A percentile compares a stretch with the other conserved stretches of the same genome.
Conservation (phyloP, 2,888 invertebrate genomes). For the Tetheella fluctuosa region DNA sequence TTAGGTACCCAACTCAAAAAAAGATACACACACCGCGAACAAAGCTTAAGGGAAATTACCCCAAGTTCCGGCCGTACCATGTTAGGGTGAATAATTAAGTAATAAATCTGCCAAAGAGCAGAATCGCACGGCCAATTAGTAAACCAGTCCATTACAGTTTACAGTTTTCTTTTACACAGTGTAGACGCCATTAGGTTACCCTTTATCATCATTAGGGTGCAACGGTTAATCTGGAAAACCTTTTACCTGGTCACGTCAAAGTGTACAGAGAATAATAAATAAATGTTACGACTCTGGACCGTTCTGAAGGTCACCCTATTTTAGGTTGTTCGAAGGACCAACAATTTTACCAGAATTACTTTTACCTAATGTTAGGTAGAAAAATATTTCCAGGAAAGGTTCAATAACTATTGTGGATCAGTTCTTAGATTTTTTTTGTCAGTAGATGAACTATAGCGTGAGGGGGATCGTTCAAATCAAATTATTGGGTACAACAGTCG, state of each 20-base stretch:
- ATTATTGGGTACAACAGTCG: too few relatives aligned
- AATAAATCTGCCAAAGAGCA: constrained; percentile 64
- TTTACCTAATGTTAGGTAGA: neutral
- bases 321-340: neutral
- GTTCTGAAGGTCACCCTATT: neutral
- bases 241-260: constrained; percentile 69
- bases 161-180: constrained; percentile 64
- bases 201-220: constrained; percentile 75
- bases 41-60: constrained; percentile 39
- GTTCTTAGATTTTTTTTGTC: too few relatives aligned
- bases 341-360: neutral
- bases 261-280: constrained; percentile 67
- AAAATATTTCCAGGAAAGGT: neutral
- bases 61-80: constrained; percentile 28
- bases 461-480: too few relatives aligned
- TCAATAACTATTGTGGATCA: too few relatives aligned
- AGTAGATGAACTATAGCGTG: too few relatives aligned
- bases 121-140: constrained; percentile 44
- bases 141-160: constrained; percentile 54
- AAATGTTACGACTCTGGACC: constrained; percentile 35
- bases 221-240: constrained; percentile 71
- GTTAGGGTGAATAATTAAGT: constrained; percentile 60
- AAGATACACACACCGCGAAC: constrained; percentile 26
- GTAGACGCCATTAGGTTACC: constrained; percentile 59
- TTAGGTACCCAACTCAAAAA: constrained; percentile 21